phyloP scores from a whole-genome alignment of 2,888 invertebrate genomes.

The Margaritifera margaritifera region DNA sequence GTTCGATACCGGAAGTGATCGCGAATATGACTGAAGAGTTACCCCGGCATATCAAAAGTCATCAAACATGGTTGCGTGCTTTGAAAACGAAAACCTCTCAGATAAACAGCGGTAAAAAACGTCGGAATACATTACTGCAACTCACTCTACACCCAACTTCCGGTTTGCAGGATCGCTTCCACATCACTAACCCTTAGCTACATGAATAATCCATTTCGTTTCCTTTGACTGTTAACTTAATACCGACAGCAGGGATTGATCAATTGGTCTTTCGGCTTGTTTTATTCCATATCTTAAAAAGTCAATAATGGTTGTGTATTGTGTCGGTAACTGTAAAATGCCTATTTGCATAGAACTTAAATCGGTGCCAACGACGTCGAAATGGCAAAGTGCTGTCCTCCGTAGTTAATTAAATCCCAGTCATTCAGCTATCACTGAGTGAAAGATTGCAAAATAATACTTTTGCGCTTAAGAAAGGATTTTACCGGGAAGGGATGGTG shows the following conservation, averaged over 20 bases:
- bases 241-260: slow-evolving; percentile 33
- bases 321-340: not conserved
- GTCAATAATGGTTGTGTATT: slow-evolving; percentile 42
- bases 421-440: too few species aligned
- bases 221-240: slow-evolving; percentile 38
- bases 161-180: slow-evolving; percentile 34
- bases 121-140: slow-evolving; percentile 39
- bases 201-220: slow-evolving; percentile 47
- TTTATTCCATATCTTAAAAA: slow-evolving; percentile 34
- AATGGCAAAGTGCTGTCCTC: too few species aligned
- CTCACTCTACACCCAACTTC: slow-evolving; percentile 44
- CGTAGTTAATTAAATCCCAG: too few species aligned
- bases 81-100: slow-evolving; percentile 37
- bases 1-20: slow-evolving; percentile 41
- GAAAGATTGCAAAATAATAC: too few species aligned
- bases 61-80: slow-evolving; percentile 45
- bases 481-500: too few species aligned
- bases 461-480: too few species aligned
- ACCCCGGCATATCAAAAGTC: slow-evolving; percentile 42
- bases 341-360: too few species aligned
- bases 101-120: slow-evolving; percentile 29
- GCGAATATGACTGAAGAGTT: slow-evolving; percentile 44
- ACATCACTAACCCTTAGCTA: slow-evolving; percentile 39
- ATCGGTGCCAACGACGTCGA: too few species aligned
- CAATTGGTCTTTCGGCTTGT: slow-evolving; percentile 36